Base-by-base conservation (phyloP, 1,140 invertebrate species). In the Procambarus clarkii region DNA sequence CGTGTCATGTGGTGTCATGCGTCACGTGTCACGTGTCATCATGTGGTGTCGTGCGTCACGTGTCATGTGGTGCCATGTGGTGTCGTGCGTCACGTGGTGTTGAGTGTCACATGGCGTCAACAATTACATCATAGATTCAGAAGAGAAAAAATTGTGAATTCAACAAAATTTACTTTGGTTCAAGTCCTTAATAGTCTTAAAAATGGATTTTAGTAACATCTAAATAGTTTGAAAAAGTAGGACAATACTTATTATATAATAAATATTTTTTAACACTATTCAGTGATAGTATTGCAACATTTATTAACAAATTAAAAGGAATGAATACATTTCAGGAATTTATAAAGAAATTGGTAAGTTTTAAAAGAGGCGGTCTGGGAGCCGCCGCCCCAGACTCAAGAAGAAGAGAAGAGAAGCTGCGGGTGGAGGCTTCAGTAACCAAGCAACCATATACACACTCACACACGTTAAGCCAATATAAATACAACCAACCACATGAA, bases 391-490 rank as follows among this genome's bases (percentile, higher is more conserved):
- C 69, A 74, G 69, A 8, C n/a, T 74, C n/a, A 69, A 0, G n/a
- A 34, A 7, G 13, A 64, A 74, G 69, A 21, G 11, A 34, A 11
- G 5, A 3, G 0, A 74, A 34, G 69, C 34, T 74, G 69, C 24
- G 24, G 5, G 21, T n/a, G 7, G 24, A 9, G n/a, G 24, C 24
- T 34, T 34, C 69, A 64, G 4, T 15, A 64, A 21, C 4, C 60
- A 74, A 74, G 69, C 69, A n/a, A 74, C 69, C n/a, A 74, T 54
- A 60, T 83, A 18, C 64, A 83, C 81, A 44, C 48, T 4, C 3
- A 83, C 3, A 83, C 58, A 83, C 64, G 44, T 60, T 60, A 48
- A 86, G 69, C 69, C 7, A 45, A 46, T 86, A 24, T 79, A 79
- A 8, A 48, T 79, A 83, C 34, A 58, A 45, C 4, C 64, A 83